These are phyloP conservation scores for Chalcosyrphus nemorum DNA, from an alignment of 2,888 invertebrate genomes.

Conservation along the genomic window DNA sequence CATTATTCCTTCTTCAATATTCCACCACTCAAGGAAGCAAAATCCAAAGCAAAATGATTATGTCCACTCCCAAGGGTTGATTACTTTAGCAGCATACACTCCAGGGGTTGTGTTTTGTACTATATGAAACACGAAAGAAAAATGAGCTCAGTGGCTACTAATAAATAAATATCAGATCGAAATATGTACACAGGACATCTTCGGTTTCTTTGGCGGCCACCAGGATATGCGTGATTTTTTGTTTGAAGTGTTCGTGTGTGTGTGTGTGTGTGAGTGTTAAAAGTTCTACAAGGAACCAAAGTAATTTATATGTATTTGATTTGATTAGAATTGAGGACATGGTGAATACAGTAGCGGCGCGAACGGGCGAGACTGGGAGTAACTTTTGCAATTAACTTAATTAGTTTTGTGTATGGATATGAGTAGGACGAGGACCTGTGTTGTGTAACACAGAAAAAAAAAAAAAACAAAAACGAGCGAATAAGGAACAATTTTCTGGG, in stretches of 20 bases:
- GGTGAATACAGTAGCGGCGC: neutral
- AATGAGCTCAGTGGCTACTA: constrained; percentile 61
- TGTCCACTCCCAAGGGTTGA: constrained; percentile 42
- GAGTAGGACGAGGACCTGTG: constrained; percentile 11
- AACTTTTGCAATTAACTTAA: constrained; percentile 70
- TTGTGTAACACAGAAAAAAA: no score
- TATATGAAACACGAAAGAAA: constrained; percentile 24
- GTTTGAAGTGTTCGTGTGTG: constrained; percentile 18
- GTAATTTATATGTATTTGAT: constrained; percentile 34
- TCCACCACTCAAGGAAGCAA: constrained; percentile 27
- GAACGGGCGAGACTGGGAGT: constrained; percentile 6
- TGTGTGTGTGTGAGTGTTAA: neutral
- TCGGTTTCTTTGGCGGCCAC: neutral
- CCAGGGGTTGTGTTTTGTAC: constrained; percentile 9
- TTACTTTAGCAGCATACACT: constrained; percentile 14
- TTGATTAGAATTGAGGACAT: constrained; percentile 64
- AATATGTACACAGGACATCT: constrained; percentile 50
- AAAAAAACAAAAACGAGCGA: constrained; percentile 40
- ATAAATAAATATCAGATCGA: constrained; percentile 59
- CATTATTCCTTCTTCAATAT: constrained; percentile 51
- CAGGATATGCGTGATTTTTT: constrained; percentile 61
- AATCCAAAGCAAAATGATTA: neutral
- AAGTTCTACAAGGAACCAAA: neutral
- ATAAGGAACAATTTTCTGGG: constrained; percentile 25
- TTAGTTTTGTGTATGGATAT: constrained; percentile 44